Conservation (phyloP, 1,140 invertebrate species). For the Monomorium pharaonis region DNA sequence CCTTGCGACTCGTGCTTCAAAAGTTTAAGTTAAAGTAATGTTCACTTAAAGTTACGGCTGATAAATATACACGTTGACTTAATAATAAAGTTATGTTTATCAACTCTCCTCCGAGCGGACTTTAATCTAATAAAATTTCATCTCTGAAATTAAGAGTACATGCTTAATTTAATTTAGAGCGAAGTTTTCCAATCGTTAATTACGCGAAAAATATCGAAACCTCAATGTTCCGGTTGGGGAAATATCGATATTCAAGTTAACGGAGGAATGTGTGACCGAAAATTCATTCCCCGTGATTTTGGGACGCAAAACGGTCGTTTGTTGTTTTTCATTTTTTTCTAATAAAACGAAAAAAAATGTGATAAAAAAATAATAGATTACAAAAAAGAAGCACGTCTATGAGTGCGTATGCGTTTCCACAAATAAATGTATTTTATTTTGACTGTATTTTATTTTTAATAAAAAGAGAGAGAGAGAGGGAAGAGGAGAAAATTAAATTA, state of each 20-base stretch:
- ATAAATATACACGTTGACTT: slow-evolving; percentile 10
- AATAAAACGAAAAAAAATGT: neutral
- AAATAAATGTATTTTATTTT: slow-evolving; percentile 10
- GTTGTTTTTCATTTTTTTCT: neutral
- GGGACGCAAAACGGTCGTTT: neutral
- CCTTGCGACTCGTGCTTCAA: neutral
- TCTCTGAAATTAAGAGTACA: slow-evolving; percentile 1
- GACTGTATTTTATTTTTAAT: neutral
- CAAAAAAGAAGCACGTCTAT: neutral
- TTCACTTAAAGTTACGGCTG: neutral
- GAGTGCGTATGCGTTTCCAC: neutral
- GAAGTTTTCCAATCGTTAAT: slow-evolving; percentile 9
- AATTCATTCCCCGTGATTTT: slow-evolving; percentile 18
- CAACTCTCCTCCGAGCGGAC: neutral
- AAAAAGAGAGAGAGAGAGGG: neutral
- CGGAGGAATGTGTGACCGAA: neutral
- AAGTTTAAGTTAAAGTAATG: neutral
- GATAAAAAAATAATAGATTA: neutral
- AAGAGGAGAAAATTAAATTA: slow-evolving; percentile 1
- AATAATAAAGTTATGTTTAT: neutral
- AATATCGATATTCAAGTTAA: slow-evolving; percentile 24
- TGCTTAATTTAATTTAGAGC: neutral
- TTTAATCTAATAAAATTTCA: slow-evolving; percentile 14
- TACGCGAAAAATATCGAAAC: neutral
- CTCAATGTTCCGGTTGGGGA: neutral